These are phyloP conservation scores for Malurus cyaneus DNA, from an alignment of 2,113 vertebrate species.

Conservation along the genomic window DNA sequence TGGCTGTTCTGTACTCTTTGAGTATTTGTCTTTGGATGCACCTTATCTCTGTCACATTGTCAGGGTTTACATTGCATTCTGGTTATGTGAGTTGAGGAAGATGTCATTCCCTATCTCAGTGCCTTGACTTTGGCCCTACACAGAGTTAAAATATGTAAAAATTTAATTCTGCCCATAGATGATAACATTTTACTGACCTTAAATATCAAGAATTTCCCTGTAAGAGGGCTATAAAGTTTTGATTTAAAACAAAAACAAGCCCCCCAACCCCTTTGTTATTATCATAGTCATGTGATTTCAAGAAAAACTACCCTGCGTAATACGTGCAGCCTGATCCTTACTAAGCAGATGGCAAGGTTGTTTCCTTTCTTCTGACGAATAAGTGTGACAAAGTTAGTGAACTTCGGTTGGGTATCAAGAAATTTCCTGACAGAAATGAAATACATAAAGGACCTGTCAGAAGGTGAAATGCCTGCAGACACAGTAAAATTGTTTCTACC, in stretches of 20 bases:
- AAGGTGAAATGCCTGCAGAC: neutral
- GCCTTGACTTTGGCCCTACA: neutral
- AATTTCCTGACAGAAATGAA: neutral
- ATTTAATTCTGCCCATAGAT: neutral
- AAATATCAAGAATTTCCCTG: neutral
- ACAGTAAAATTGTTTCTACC: neutral
- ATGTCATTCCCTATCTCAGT: neutral
- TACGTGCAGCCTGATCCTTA: rapidly evolving
- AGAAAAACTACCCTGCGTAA: rapidly evolving
- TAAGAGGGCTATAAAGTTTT: neutral
- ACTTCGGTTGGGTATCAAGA: neutral
- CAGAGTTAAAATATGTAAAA: neutral
- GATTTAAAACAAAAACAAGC: neutral
- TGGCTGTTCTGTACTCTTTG: neutral
- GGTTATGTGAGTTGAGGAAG: neutral
- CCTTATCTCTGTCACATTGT: neutral
- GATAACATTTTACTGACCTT: neutral
- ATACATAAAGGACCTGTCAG: neutral
- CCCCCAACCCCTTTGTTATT: neutral
- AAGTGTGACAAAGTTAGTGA: neutral
- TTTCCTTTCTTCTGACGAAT: neutral
- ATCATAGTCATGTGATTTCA: neutral
- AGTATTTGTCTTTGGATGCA: neutral
- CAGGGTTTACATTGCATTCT: neutral
- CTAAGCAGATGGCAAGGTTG: rapidly evolving